Base-by-base conservation (phyloP, 2,113 vertebrate genomes). In the Psilopsiagon aurifrons region DNA sequence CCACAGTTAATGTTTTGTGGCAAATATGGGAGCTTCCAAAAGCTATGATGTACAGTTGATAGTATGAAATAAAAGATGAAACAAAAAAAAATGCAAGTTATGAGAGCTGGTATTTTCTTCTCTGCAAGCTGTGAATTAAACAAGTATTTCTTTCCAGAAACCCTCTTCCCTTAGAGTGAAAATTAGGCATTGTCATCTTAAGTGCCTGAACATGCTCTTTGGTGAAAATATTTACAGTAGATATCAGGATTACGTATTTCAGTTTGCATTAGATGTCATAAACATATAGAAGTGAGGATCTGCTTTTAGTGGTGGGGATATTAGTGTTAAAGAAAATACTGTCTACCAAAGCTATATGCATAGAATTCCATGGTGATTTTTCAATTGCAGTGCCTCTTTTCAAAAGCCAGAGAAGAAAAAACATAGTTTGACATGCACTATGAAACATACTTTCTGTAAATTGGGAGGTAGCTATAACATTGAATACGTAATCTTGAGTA, bases 131-230 rank as follows among this genome's bases (percentile, higher is more conserved):
- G 17, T 88, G 33, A 39, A 13, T 78, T 57, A 62, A 93, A 62
- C 7, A 37, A 11, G 31, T 87, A 41, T 35, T 82, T 71, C 24
- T 79, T 87, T 92, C 89, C 67, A 62, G 71, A 85, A 39, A 67
- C 39, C 51, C 29, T 79, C 88, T 75, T 83, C 59, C 80, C 25
- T 88, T 70, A 46, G 62, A 46, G 20, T 66, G 44, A 74, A 93
- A 96, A 96, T 94, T 79, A 96, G 41, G 89, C 28, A 49, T 87
- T 82, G 54, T 90, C 71, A 90, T 92, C 79, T 93, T 96, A 91
- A 84, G 14, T 70, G 67, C 81, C 59, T 78, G 37, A 74, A 33
- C 12, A 10, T 28, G 15, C 7, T 57, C 18, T 59, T 78, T 6
- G 3, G 31, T 77, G 73, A 71, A 39, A 85, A 51, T 41, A 55